These are phyloP conservation scores for Pseudotriccus pelzelni DNA, from an alignment of 2,797 vertebrate species.

Conservation along the genomic window DNA sequence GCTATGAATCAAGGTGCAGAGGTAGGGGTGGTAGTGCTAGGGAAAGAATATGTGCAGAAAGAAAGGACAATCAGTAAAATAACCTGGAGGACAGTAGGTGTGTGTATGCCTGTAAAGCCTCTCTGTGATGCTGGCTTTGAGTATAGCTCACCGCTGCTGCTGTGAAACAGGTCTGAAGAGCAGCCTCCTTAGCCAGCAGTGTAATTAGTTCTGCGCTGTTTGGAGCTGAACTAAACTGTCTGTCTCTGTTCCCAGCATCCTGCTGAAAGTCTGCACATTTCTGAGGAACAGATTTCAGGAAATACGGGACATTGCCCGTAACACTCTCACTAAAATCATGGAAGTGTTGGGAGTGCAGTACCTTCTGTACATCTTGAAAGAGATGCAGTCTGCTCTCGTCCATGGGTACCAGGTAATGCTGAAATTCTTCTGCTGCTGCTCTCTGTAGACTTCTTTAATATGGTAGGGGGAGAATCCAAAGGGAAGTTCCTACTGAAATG, in stretches of 20 bases:
- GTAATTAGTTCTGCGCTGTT: background rate
- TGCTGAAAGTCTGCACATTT: constrained; percentile 91
- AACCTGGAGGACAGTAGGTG: background rate
- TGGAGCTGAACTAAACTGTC: background rate
- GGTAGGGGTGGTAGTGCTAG: background rate
- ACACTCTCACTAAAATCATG: constrained; percentile 90
- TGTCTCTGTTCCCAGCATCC: constrained; percentile 78
- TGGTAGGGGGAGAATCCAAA: background rate
- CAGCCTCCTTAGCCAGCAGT: background rate
- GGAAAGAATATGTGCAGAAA: background rate
- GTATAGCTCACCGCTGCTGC: background rate
- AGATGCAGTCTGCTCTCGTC: constrained; percentile 87
- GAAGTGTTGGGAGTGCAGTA: constrained; percentile 88
- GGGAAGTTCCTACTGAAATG: background rate
- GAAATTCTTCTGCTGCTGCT: background rate
- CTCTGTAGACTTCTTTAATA: background rate
- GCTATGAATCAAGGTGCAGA: background rate
- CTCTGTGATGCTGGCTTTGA: background rate
- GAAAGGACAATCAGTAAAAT: background rate
- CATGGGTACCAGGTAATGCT: constrained; percentile 93
- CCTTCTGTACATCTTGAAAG: constrained; percentile 90
- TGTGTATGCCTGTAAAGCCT: background rate
- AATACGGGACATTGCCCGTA: constrained; percentile 90
- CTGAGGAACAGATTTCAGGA: constrained; percentile 95
- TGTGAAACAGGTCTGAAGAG: background rate